Conservation (phyloP, 2,113 vertebrate genomes). For the Ancistrus triradiatus region DNA sequence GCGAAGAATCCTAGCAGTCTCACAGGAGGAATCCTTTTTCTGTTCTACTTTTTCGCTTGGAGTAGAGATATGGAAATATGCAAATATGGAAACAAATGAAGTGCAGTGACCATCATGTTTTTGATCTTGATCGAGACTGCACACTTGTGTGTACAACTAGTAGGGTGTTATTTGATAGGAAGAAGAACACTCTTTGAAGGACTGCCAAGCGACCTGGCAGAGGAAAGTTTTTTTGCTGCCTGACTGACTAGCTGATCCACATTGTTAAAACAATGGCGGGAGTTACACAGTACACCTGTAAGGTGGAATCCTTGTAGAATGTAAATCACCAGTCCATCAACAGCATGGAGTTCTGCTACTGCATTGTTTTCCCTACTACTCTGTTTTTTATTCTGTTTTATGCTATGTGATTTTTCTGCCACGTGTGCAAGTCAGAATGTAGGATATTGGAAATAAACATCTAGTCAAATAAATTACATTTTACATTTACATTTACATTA, state of each 20-base stretch:
- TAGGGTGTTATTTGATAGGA: background rate
- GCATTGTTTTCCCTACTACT: too few relatives aligned
- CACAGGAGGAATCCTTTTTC: constrained; percentile 24
- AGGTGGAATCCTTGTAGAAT: background rate
- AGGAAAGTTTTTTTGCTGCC: background rate
- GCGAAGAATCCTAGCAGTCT: constrained; percentile 29
- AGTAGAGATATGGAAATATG: constrained; percentile 1
- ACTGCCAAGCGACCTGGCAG: background rate
- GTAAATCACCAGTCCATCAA: too few relatives aligned
- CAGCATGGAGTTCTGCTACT: too few relatives aligned
- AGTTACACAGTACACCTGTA: background rate
- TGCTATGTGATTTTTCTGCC: too few relatives aligned
- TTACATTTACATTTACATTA: too few relatives aligned
- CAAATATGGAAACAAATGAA: background rate
- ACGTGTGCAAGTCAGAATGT: too few relatives aligned
- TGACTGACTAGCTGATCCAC: background rate
- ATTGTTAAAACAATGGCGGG: background rate
- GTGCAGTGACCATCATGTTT: background rate
- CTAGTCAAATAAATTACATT: too few relatives aligned
- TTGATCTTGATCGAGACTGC: background rate
- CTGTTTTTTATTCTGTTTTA: too few relatives aligned
- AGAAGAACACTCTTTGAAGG: background rate
- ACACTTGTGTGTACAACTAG: background rate
- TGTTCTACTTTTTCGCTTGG: constrained; percentile 22
- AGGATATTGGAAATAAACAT: too few relatives aligned